These are phyloP conservation scores for Brachionus koreanus DNA, from an alignment of 1,140 invertebrate species.

Conservation along the genomic window DNA sequence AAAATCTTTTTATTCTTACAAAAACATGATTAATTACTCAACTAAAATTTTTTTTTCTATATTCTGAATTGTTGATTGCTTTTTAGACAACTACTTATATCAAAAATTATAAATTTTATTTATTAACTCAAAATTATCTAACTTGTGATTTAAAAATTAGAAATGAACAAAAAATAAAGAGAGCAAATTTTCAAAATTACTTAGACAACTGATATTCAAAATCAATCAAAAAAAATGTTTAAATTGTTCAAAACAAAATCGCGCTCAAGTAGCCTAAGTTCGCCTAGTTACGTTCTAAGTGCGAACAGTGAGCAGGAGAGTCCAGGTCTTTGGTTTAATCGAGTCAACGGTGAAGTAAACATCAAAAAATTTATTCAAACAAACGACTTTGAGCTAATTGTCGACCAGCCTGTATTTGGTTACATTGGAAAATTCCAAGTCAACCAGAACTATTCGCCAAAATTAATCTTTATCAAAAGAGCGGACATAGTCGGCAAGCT, in stretches of 20 bases:
- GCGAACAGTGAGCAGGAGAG: not conserved
- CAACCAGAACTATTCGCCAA: not conserved
- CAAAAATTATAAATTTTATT: constrained; percentile 7
- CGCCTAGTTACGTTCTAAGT: not conserved
- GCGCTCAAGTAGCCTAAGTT: not conserved
- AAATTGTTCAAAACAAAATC: constrained; percentile 18
- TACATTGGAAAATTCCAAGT: constrained; percentile 41
- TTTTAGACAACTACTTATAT: not conserved
- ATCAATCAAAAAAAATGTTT: not conserved
- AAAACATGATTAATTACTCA: not conserved
- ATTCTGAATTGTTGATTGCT: not conserved
- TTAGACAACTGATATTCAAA: not conserved
- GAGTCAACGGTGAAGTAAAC: not conserved
- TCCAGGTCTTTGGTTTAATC: constrained; percentile 12
- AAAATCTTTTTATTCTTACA: not conserved
- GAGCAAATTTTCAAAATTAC: not conserved
- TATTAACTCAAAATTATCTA: constrained; percentile 3
- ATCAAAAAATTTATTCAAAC: not conserved
- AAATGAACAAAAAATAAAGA: not conserved
- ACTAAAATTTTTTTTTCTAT: not conserved
- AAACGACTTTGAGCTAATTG: not conserved
- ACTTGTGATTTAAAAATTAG: not conserved
- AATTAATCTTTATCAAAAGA: constrained; percentile 21
- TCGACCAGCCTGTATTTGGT: not conserved
- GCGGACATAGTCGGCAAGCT: not conserved